phyloP scores from a whole-genome alignment of 2,888 invertebrate species.

The Loripinus fragilis region DNA sequence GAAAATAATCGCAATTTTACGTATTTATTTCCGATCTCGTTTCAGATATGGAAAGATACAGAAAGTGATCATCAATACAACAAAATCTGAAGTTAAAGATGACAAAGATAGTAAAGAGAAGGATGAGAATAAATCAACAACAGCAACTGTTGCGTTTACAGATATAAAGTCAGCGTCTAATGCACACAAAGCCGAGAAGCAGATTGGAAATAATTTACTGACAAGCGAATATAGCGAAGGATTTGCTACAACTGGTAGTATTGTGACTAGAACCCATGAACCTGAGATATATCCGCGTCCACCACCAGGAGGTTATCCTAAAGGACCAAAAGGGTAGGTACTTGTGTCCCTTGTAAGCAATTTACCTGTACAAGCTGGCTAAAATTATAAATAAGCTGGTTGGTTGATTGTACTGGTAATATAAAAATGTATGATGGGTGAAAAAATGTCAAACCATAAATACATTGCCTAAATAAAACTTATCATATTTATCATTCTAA shows the following conservation, averaged over 20 bases:
- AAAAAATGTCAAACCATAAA: too few species aligned
- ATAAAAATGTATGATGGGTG: too few species aligned
- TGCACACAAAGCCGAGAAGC: constrained; percentile 95
- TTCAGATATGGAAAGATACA: constrained; percentile 98
- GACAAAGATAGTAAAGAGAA: too few species aligned
- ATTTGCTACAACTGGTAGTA: constrained; percentile 75
- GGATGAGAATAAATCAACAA: constrained; percentile 51
- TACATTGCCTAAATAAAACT: too few species aligned
- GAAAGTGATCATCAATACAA: constrained; percentile 91
- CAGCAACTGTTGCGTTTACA: constrained; percentile 88
- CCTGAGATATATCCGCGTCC: constrained; percentile 58
- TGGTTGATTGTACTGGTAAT: too few species aligned
- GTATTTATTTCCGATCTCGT: constrained; percentile 70
- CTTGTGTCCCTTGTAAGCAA: too few species aligned
- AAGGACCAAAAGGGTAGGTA: constrained; percentile 67
- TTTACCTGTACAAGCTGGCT: too few species aligned
- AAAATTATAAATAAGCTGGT: too few species aligned
- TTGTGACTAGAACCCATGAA: constrained; percentile 71
- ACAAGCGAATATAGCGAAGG: constrained; percentile 96
- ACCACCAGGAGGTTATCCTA: constrained; percentile 50
- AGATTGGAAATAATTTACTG: constrained; percentile 89
- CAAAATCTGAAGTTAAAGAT: constrained; percentile 53
- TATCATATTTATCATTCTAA: too few species aligned
- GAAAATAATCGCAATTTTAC: too few species aligned
- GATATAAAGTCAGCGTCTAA: constrained; percentile 98